Percentiles rank a stretch among this genome's conserved stretches.
Evolutionary conservation across 2,113 vertebrate genomes (phyloP).

Genomic region (Papio anubis): DNA sequence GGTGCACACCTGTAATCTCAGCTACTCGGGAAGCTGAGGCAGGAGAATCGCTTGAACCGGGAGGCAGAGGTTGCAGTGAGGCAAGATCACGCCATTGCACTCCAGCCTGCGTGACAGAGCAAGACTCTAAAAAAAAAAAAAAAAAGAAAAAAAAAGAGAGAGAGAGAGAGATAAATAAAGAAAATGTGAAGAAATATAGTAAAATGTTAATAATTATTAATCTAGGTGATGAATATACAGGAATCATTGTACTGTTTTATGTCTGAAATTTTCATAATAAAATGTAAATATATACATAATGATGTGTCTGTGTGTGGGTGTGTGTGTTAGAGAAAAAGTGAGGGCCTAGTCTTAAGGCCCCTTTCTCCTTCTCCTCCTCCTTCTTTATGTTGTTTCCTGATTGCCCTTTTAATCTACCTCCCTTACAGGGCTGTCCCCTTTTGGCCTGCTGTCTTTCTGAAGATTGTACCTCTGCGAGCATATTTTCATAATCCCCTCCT

Average conservation of each 20-base stretch:
- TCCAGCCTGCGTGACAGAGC: too few species aligned
- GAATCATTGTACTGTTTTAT: neutral
- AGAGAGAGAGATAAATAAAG: too few species aligned
- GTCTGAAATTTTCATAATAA: constrained; percentile 4
- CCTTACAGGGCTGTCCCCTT: neutral
- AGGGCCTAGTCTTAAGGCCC: neutral
- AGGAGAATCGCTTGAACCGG: too few species aligned
- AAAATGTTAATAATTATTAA: neutral
- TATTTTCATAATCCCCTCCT: neutral
- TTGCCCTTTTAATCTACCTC: neutral
- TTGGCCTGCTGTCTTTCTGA: neutral
- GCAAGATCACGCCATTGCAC: too few species aligned
- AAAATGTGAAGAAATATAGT: too few species aligned
- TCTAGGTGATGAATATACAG: neutral
- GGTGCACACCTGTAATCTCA: too few species aligned
- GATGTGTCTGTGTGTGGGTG: neutral
- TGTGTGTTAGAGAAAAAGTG: neutral
- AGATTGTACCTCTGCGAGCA: neutral
- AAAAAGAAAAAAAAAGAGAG: accelerated
- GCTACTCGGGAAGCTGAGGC: too few species aligned
- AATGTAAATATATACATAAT: neutral
- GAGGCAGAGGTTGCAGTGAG: too few species aligned
- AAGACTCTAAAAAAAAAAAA: too few species aligned
- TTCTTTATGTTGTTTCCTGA: neutral
- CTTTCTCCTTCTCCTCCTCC: neutral